These are phyloP conservation scores for Campylomormyrus numenius DNA, from an alignment of 2,113 vertebrate species.

Conservation along the genomic window DNA sequence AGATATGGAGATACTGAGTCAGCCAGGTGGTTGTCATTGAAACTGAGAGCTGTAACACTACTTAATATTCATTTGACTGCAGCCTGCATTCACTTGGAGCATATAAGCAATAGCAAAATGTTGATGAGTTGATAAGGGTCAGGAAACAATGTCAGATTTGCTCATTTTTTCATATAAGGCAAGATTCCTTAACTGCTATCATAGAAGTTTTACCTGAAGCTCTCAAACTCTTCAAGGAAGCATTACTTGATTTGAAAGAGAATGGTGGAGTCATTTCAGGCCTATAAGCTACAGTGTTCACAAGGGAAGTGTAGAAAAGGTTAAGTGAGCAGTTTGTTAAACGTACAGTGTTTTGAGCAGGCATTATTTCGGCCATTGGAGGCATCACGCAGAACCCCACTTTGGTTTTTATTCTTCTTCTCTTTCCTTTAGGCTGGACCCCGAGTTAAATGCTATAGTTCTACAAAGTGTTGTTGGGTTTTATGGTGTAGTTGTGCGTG, in stretches of 20 bases:
- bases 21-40: not conserved
- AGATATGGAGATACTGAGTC: not conserved
- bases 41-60: not conserved
- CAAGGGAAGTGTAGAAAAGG: not conserved
- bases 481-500: too few relatives aligned
- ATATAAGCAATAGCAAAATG: not conserved
- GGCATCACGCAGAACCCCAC: too few relatives aligned
- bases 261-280: not conserved
- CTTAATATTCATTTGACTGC: not conserved
- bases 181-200: not conserved
- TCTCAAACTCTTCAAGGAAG: not conserved
- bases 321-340: too few relatives aligned
- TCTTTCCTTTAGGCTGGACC: too few relatives aligned
- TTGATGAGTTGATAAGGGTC: not conserved
- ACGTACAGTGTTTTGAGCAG: too few relatives aligned
- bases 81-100: not conserved
- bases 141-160: not conserved
- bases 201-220: not conserved
- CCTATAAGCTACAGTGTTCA: not conserved
- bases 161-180: not conserved
- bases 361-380: too few relatives aligned
- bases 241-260: not conserved
- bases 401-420: too few relatives aligned
- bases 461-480: too few relatives aligned
- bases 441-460: too few relatives aligned